Evolutionary conservation across 2,888 invertebrate species (phyloP), one percentile per base, ranked within the genome.

Genomic region (Amorpha juglandis): DNA sequence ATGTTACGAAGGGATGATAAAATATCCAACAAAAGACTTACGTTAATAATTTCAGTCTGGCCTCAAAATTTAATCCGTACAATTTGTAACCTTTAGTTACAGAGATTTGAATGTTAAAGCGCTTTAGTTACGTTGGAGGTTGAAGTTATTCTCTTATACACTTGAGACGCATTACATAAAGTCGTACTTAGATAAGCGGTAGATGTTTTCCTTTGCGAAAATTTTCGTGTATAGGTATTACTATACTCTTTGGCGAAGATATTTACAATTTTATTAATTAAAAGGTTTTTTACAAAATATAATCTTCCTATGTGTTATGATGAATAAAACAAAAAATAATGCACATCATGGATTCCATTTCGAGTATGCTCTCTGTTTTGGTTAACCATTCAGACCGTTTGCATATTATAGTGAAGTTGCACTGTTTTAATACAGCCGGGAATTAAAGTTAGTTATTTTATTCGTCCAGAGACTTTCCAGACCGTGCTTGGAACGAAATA

Each of bases 71-170:
- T 53, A 55, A 47, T 53, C 53, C 27, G 21, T 38, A 58, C 55
- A 63, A 63, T 63, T 47, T 51, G 16, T 35, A 63, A 66, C 48
- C 42, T 63, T 66, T 55, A 21, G 55, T 64, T 63, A 42, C 35
- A 27, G 27, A 35, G 48, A 67, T 67, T 67, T 65, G 64, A 64
- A 67, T 67, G 58, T 55, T 50, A 65, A 58, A 64, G 55, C 47
- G 47, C 64, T 65, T 50, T 33, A 50, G 8, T 47, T 11, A 47
- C 47, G 55, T 55, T 19, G 47, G 53, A 58, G 50, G 19, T 65
- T 38, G 51, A 38, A 51, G 51, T 63, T 63, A 19, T 58, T 58
- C 38, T 38, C 38, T 55, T 19, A 58, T 11, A 58, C 42, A 38
- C 58, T 19, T 6, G 58, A 58, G 58, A 58, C 19, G 58, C 19